Evolutionary conservation across 2,888 invertebrate species (phyloP), one percentile per base, ranked within the genome.

Genomic region (Ephialtes manifestator): DNA sequence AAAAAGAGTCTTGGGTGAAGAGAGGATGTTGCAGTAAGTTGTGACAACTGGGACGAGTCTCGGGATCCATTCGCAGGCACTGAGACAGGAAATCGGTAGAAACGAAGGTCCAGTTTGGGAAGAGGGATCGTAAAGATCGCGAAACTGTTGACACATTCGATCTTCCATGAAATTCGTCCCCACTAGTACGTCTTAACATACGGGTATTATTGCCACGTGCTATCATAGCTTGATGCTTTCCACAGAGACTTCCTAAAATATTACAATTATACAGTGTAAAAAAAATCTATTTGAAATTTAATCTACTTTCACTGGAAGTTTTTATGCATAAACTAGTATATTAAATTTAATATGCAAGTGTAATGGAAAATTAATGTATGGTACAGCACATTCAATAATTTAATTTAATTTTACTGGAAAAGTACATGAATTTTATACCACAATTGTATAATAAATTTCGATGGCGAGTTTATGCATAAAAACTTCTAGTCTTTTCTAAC

Each of bases 1-100:
- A 95, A 89, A 97, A 97, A 31, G 95, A 95, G 70, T 97, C 97
- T 84, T 95, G 95, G 1, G 94, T 94, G 92, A 97, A 97, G 90
- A 96, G 96, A 83, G 94, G 93, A 91, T 97, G 97, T 65, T 96
- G 95, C 10, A 97, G 93, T n/a, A 97, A 94, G 28, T 95, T 95
- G 0, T 95, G 94, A 28, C 96, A 96, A 0, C 95, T 95, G 0
- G 97, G 96, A 1, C 97, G 93, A 0, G 95, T 94, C 0, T 95
- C 94, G 0, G 97, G 97, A 92, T 97, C 97, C 93, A 97, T 96
- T 82, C 95, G 94, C 74, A 95, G 91, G 88, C 95, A 96, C 53
- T 95, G 95, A 0, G 95, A 94, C 2, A 96, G 93, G 81, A 96
- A 94, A 70, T 96, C 95, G 24, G 95, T 90, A 39, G 95, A 94